Evolutionary conservation across 2,113 vertebrate genomes (phyloP).

Genomic region (Nycticebus coucang): DNA sequence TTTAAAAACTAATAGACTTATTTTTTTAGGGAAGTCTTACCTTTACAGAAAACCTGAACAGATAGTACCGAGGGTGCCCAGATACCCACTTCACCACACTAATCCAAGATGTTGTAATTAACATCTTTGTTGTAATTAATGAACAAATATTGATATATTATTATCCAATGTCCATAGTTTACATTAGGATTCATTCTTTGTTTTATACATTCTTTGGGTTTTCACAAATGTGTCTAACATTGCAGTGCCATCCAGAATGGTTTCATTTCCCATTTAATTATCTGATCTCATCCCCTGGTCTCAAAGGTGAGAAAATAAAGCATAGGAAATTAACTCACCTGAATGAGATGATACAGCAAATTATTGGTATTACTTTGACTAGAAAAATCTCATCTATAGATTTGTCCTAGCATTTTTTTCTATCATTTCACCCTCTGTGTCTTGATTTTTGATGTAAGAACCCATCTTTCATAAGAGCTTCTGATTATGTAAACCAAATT

Average conservation of each 20-base stretch:
- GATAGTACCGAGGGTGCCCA: background rate
- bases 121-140: background rate
- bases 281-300: background rate
- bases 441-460: slow-evolving; percentile 23
- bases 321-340: background rate
- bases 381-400: background rate
- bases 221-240: background rate
- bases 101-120: no score
- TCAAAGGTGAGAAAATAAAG: background rate
- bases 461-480: background rate
- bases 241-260: background rate
- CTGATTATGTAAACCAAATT: background rate
- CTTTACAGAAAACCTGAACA: background rate
- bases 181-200: background rate
- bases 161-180: background rate
- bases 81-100: background rate
- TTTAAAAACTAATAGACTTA: background rate
- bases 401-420: background rate
- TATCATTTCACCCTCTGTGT: background rate
- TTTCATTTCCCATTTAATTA: background rate
- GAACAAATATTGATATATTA: background rate
- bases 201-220: background rate
- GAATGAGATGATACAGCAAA: background rate
- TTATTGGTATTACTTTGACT: background rate
- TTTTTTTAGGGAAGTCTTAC: background rate